phyloP scores from a whole-genome alignment of 92 coral and sea anemone species.

The Pocillopora grandis region DNA sequence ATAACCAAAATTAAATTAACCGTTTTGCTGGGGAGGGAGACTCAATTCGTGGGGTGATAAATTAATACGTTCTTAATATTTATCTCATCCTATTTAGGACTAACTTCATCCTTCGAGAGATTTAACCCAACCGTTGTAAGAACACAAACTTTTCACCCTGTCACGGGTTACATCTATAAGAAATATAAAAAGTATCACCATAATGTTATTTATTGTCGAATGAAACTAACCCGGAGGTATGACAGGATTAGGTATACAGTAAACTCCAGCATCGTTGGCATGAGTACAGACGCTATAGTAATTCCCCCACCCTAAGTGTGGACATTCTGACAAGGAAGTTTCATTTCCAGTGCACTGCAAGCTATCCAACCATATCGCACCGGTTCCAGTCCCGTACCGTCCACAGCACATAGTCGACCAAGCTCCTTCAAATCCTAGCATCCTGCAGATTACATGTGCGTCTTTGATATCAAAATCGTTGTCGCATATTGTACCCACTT shows the following conservation, averaged over 20 bases:
- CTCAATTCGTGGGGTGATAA: too few relatives aligned
- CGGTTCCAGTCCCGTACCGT: conserved; percentile 17
- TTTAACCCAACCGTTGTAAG: too few relatives aligned
- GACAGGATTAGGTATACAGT: conserved; percentile 25
- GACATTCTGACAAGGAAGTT: conserved; percentile 25
- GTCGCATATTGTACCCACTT: conserved; percentile 48
- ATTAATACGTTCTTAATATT: too few relatives aligned
- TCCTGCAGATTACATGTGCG: conserved; percentile 32
- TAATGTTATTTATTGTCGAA: background rate
- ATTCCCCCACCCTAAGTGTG: conserved; percentile 40
- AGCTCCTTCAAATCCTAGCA: conserved; percentile 41
- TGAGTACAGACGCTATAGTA: conserved; percentile 24
- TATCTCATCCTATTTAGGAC: too few relatives aligned
- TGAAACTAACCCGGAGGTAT: conserved; percentile 12
- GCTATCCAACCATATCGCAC: conserved; percentile 32
- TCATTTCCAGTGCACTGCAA: conserved; percentile 34
- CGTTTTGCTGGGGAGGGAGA: too few relatives aligned
- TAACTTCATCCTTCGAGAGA: too few relatives aligned
- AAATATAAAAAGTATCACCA: too few relatives aligned
- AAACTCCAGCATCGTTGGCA: conserved; percentile 25
- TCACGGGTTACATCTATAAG: too few relatives aligned
- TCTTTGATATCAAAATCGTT: conserved; percentile 35
- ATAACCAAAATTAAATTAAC: too few relatives aligned
- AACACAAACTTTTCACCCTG: too few relatives aligned
- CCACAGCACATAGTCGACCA: conserved; percentile 43